phyloP scores from a whole-genome alignment of 2,113 vertebrate genomes.

The Bos indicus region DNA sequence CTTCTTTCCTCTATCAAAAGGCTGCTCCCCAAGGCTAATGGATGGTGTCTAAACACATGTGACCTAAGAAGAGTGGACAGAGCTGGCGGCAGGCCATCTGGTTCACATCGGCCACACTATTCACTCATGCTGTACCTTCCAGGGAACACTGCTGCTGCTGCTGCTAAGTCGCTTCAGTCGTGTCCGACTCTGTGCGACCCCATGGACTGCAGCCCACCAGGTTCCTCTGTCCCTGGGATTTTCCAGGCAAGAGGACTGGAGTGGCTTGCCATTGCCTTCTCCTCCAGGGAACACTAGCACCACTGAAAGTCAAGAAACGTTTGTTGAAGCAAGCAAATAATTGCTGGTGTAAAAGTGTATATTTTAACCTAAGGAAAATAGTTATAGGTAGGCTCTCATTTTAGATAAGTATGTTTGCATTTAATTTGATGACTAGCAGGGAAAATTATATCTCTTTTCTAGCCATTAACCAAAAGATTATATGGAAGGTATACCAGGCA shows the following conservation, averaged over 20 bases:
- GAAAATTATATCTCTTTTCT: not conserved
- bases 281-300: not conserved
- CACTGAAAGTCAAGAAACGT: not conserved
- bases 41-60: not conserved
- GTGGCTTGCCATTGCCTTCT: no score
- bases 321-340: not conserved
- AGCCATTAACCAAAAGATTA: not conserved
- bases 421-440: not conserved
- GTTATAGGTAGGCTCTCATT: not conserved
- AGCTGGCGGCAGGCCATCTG: not conserved
- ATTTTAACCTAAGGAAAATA: not conserved
- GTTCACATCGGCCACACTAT: not conserved
- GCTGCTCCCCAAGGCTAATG: not conserved
- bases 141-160: not conserved
- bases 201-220: no score
- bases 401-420: slow-evolving; percentile 5
- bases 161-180: no score
- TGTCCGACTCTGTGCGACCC: no score
- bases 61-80: not conserved
- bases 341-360: not conserved
- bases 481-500: slow-evolving; percentile 44
- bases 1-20: not conserved
- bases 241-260: no score
- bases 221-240: no score
- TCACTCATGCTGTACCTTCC: not conserved